phyloP scores from a whole-genome alignment of 2,888 invertebrate species.

The Phalera bucephala region DNA sequence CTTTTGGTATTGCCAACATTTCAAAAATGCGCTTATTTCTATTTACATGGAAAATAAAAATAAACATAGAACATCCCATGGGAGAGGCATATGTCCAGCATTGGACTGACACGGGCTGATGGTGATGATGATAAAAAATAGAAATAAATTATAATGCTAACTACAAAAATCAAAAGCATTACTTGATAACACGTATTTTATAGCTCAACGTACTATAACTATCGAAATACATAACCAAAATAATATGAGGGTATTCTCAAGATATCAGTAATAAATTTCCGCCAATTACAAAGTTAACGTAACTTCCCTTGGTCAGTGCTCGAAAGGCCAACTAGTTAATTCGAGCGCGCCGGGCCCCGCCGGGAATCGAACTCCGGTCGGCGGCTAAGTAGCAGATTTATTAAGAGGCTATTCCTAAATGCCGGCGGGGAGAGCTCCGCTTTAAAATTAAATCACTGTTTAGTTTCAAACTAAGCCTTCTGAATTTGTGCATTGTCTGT shows the following conservation, averaged over 20 bases:
- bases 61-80: too few species aligned
- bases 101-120: too few species aligned
- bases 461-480: constrained; percentile 66
- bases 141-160: too few species aligned
- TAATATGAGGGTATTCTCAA: constrained; percentile 36
- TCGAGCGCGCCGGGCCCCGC: constrained; percentile 55
- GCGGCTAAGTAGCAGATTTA: constrained; percentile 73
- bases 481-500: constrained; percentile 55
- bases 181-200: too few species aligned
- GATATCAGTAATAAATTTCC: constrained; percentile 51
- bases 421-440: constrained; percentile 49
- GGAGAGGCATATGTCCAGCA: too few species aligned
- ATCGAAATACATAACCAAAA: too few species aligned
- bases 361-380: constrained; percentile 74
- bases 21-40: too few species aligned
- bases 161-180: too few species aligned
- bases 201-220: too few species aligned
- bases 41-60: too few species aligned
- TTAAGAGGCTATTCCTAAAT: constrained; percentile 71
- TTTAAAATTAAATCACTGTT: constrained; percentile 76
- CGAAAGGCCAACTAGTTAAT: constrained; percentile 65
- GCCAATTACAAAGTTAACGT: constrained; percentile 52
- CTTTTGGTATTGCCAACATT: too few species aligned
- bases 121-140: too few species aligned
- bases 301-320: constrained; percentile 65